Evolutionary conservation across 2,113 vertebrate species (phyloP).

Genomic region (Eleginops maclovinus): DNA sequence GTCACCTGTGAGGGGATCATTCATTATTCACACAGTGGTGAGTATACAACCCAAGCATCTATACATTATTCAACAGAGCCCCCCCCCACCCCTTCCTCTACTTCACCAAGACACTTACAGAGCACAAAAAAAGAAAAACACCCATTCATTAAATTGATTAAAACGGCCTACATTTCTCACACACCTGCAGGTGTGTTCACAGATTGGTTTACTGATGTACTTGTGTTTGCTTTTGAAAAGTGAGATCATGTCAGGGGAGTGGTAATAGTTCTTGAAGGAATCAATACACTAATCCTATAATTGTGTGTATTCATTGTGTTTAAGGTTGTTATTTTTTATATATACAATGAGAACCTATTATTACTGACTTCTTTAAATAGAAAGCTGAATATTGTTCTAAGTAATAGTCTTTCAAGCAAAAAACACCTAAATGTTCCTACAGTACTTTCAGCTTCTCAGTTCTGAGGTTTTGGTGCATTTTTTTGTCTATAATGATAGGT

Average conservation of each 20-base stretch:
- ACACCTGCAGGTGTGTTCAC: background rate
- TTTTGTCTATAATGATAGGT: background rate
- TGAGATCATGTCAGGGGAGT: background rate
- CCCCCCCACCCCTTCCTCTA: slow-evolving; percentile 29
- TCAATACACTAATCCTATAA: background rate
- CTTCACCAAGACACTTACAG: slow-evolving; percentile 47
- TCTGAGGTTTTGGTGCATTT: background rate
- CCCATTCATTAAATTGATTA: slow-evolving; percentile 27
- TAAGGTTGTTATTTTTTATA: background rate
- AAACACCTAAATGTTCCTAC: background rate
- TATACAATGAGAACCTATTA: background rate
- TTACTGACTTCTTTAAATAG: background rate
- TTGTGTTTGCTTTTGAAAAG: background rate
- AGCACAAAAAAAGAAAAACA: slow-evolving; percentile 25
- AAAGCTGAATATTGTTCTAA: background rate
- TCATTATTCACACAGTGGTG: slow-evolving; percentile 82
- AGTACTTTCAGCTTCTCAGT: background rate
- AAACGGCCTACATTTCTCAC: slow-evolving; percentile 10
- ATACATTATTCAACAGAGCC: slow-evolving; percentile 81
- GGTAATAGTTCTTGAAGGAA: background rate
- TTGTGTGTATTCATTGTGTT: background rate
- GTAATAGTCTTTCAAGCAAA: background rate
- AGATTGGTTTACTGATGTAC: slow-evolving; percentile 9
- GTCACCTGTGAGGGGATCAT: slow-evolving; percentile 83
- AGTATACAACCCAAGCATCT: slow-evolving; percentile 79